phyloP scores from a whole-genome alignment of 2,113 vertebrate genomes.

The Aspiorhynchus laticeps region DNA sequence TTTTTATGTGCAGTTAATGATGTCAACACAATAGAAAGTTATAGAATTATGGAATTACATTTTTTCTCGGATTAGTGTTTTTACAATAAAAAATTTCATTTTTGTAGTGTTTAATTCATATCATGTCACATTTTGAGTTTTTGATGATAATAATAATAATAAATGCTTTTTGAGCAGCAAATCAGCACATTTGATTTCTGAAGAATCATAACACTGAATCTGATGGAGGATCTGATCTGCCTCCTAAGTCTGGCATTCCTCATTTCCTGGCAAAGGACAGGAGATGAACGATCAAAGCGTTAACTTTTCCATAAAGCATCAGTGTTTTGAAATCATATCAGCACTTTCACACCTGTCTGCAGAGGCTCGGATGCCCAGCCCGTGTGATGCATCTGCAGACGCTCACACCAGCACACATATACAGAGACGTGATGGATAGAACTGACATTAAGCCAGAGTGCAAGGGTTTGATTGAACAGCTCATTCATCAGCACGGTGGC shows the following conservation, averaged over 20 bases:
- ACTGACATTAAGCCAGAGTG: background rate
- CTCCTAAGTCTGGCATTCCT: background rate
- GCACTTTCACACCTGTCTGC: conserved; percentile 11
- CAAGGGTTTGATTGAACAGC: background rate
- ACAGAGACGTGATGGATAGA: background rate
- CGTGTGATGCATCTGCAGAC: background rate
- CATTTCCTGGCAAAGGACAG: background rate
- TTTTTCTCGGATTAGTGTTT: no score
- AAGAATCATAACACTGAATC: no score
- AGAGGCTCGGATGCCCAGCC: background rate
- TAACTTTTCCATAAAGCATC: conserved; percentile 2
- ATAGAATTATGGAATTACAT: no score
- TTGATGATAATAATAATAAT: no score
- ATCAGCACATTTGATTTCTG: no score
- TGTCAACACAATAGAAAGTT: no score
- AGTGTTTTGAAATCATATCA: conserved; percentile 18
- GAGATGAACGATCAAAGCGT: background rate
- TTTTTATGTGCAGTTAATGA: no score
- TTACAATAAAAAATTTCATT: no score
- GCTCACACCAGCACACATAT: background rate
- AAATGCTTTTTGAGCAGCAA: no score
- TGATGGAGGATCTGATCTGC: background rate
- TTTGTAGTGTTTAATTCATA: no score
- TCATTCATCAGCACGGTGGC: conserved; percentile 21
- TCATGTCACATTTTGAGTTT: no score